phyloP scores from a whole-genome alignment of 2,113 vertebrate genomes.

The Elanus axillaris region DNA sequence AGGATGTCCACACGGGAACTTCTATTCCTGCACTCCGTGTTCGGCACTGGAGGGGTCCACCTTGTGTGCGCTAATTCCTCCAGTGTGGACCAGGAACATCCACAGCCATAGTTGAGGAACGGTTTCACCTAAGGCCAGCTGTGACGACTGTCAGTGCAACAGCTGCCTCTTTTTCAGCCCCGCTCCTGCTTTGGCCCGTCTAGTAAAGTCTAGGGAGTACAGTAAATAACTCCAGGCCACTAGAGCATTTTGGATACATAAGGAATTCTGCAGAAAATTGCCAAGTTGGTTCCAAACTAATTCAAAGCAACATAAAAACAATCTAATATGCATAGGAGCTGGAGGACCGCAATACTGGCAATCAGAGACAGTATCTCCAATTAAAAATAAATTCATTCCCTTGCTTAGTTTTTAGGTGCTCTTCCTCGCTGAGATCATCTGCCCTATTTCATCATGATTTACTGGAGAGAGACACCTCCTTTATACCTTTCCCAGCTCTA shows the following conservation, averaged over 20 bases:
- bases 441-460: background rate
- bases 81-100: background rate
- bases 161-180: background rate
- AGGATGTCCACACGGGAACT: too few relatives aligned
- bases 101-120: background rate
- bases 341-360: background rate
- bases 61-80: background rate
- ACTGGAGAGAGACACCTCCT: background rate
- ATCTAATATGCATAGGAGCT: background rate
- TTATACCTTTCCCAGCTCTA: background rate
- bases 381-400: background rate
- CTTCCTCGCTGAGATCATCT: background rate
- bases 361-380: background rate
- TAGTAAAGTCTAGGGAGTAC: background rate
- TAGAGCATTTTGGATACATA: background rate
- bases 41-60: background rate
- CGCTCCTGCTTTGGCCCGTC: background rate
- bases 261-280: background rate
- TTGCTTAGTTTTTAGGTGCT: background rate
- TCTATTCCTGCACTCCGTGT: background rate
- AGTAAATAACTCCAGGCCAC: background rate
- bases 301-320: background rate
- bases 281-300: background rate
- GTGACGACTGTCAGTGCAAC: too few relatives aligned
- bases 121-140: background rate